Percentiles rank a stretch among this genome's conserved stretches.
phyloP scores from a whole-genome alignment of 2,797 vertebrate genomes.

The Semotilus atromaculatus region DNA sequence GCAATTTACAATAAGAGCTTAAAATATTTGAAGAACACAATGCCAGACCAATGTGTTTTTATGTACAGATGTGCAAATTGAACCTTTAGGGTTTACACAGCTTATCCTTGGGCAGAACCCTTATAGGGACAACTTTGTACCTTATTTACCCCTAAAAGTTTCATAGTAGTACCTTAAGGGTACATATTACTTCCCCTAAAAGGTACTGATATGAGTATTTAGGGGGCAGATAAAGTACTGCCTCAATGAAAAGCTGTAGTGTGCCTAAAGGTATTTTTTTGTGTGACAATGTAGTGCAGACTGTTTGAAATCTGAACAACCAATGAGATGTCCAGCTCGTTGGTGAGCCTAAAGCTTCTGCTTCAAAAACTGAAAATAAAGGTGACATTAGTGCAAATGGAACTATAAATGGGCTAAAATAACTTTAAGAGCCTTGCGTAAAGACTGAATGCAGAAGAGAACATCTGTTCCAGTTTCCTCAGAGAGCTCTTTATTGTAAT shows the following conservation, averaged over 20 bases:
- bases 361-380: neutral
- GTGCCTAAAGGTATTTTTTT: neutral
- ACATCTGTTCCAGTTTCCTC: conserved; percentile 41
- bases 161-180: neutral
- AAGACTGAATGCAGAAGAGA: neutral
- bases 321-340: neutral
- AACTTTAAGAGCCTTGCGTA: neutral
- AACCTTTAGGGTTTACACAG: neutral
- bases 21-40: neutral
- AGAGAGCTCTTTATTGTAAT: conserved; percentile 13
- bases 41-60: neutral
- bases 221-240: neutral
- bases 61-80: neutral
- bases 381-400: neutral
- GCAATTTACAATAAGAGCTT: neutral
- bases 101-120: neutral
- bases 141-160: neutral
- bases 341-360: neutral
- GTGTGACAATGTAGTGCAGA: neutral
- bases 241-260: neutral
- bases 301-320: neutral
- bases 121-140: neutral
- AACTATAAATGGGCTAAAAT: neutral
- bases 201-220: neutral
- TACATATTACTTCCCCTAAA: neutral